Conservation (phyloP, 2,888 invertebrate species). For the Erynnis tages region DNA sequence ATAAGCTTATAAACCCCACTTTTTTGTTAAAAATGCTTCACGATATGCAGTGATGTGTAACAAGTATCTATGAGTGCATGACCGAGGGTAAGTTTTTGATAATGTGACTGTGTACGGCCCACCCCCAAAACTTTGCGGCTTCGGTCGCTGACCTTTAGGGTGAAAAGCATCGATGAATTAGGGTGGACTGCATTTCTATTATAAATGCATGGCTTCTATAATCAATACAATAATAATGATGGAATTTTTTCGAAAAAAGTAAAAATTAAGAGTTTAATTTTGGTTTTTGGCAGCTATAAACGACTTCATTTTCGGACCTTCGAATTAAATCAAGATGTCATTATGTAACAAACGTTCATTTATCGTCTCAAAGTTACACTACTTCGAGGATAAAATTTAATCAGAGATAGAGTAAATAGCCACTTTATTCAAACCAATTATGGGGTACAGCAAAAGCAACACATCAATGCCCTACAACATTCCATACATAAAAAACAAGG, state of each 20-base stretch:
- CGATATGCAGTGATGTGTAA: conserved; percentile 7
- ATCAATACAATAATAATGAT: not conserved
- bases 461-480: conserved; percentile 43
- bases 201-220: conserved; percentile 17
- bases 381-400: conserved; percentile 2
- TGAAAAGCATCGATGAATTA: conserved; percentile 30
- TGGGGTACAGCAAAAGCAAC: conserved; percentile 49
- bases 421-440: conserved; percentile 28
- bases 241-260: not conserved
- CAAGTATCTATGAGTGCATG: conserved; percentile 6
- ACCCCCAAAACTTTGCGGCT: conserved; percentile 39
- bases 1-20: no score
- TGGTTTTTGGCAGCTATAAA: no score
- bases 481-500: conserved; percentile 54
- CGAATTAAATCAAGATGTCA: no score
- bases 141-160: conserved; percentile 46
- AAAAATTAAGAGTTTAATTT: not conserved
- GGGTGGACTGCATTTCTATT: not conserved
- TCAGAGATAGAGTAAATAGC: not conserved
- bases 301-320: no score
- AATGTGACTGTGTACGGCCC: conserved; percentile 22
- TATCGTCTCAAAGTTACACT: no score
- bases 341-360: no score
- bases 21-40: no score
- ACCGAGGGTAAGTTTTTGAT: conserved; percentile 4